Evolutionary conservation across 1,140 invertebrate genomes (phyloP).

Genomic region (Calliopsis andreniformis): DNA sequence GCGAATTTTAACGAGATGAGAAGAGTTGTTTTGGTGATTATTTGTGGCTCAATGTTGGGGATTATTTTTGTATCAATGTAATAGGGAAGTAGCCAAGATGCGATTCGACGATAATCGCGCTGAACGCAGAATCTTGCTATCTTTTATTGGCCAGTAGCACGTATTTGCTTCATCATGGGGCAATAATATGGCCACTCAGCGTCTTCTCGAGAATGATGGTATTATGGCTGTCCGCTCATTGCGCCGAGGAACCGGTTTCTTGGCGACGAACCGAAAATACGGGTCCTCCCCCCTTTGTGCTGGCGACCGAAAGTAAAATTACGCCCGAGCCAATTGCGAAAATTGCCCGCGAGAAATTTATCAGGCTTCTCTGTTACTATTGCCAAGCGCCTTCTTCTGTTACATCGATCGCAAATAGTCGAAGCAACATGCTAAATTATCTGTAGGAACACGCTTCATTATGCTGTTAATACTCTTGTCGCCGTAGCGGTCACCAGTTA

Average conservation of each 20-base stretch:
- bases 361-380: conserved; percentile 1
- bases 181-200: conserved; percentile 64
- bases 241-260: conserved; percentile 67
- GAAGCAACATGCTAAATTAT: background rate
- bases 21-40: too few species aligned
- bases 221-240: conserved; percentile 59
- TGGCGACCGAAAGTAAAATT: conserved; percentile 57
- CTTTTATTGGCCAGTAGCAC: conserved; percentile 69
- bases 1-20: too few species aligned
- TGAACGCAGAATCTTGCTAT: conserved; percentile 59
- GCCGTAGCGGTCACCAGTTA: background rate
- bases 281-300: conserved; percentile 1
- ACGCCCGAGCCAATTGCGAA: conserved; percentile 56
- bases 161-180: conserved; percentile 66
- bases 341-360: conserved; percentile 51
- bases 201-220: conserved; percentile 60
- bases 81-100: background rate
- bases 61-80: too few species aligned
- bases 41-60: too few species aligned
- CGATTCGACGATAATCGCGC: background rate
- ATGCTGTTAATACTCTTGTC: background rate
- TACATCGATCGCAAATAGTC: background rate
- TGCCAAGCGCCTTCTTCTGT: background rate
- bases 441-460: background rate
- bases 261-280: conserved; percentile 42